phyloP scores from a whole-genome alignment of 2,113 vertebrate species.

The Tachysurus vachellii region DNA sequence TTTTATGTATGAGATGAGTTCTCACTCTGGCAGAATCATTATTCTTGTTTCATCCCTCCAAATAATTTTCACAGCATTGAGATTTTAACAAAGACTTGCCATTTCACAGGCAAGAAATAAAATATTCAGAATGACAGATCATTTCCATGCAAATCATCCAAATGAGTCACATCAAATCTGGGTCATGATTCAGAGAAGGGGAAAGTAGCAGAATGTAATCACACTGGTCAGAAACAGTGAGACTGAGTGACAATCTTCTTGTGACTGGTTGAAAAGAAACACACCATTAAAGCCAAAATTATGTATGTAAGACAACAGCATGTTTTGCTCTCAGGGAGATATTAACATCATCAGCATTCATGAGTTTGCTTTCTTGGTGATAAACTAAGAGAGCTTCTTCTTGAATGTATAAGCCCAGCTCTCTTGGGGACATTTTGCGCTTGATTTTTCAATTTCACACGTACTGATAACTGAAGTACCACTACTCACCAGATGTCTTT shows the following conservation, averaged over 20 bases:
- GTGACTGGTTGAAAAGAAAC: conserved; percentile 19
- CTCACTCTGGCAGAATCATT: conserved; percentile 35
- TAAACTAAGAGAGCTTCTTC: background rate
- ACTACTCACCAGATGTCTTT: background rate
- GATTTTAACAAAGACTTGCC: conserved; percentile 46
- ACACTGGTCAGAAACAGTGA: conserved; percentile 24
- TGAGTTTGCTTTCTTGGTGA: background rate
- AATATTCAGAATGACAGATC: conserved; percentile 46
- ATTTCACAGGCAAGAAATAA: conserved; percentile 42
- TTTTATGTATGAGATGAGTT: conserved; percentile 12
- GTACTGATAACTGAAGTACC: background rate
- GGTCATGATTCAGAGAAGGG: conserved; percentile 36
- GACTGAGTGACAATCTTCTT: conserved; percentile 17
- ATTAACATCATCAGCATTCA: background rate
- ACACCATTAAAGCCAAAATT: background rate
- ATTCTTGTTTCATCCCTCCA: conserved; percentile 25
- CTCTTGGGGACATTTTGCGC: background rate
- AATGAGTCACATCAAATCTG: conserved; percentile 50
- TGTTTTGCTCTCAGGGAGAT: background rate
- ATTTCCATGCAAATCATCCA: conserved; percentile 53
- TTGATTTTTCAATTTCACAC: background rate
- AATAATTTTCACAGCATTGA: conserved; percentile 24
- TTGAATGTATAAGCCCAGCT: background rate
- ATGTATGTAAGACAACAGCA: background rate
- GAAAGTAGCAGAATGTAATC: conserved; percentile 22